Base-by-base conservation (phyloP, 2,888 invertebrate genomes). In the Protophormia terraenovae region DNA sequence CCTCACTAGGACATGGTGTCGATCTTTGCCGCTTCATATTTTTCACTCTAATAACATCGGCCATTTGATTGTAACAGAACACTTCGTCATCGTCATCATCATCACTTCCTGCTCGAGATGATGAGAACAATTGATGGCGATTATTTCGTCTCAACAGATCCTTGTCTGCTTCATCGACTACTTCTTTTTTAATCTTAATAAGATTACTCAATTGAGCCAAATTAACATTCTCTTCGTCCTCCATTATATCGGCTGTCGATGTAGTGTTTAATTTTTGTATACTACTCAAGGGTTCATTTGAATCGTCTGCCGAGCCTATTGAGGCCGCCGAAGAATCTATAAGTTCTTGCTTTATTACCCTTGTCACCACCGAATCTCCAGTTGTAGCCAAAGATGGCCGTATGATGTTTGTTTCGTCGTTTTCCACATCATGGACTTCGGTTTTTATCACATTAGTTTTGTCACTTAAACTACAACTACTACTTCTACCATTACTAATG, bases 361-460 rank as follows among this genome's bases (percentile, higher is more conserved):
- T 89, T 27, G 88, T 88, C 77, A 88, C 85, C 77, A 88, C 85
- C 62, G 87, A 86, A 19, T 89, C 89, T 29, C 82, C 64, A 35
- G 81, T 22, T 62, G 58, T 14, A 62, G 71, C 66, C 7, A 58
- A 41, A 38, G 76, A 82, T 38, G 87, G 22, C 22, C 84, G 32
- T 86, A 87, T 58, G 87, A 87, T 75, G 81, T 86, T 83, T 86
- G 85, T 87, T 55, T 88, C 88, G 79, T 75, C 76, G 35, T 71
- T 77, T 50, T 86, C 89, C 27, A 82, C 55, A 60, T 75, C 79
- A 41, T 82, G 77, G 73, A 87, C 86, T 89, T 92, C 92, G 87
- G 89, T 86, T 89, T 92, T 92, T 92, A 92, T 92, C 92, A 92
- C 92, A 92, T 92, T 92, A 88, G 90, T 89, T 90, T 92, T 92